Evolutionary conservation across 2,797 vertebrate species (phyloP).

Genomic region (Poecilia wingei): DNA sequence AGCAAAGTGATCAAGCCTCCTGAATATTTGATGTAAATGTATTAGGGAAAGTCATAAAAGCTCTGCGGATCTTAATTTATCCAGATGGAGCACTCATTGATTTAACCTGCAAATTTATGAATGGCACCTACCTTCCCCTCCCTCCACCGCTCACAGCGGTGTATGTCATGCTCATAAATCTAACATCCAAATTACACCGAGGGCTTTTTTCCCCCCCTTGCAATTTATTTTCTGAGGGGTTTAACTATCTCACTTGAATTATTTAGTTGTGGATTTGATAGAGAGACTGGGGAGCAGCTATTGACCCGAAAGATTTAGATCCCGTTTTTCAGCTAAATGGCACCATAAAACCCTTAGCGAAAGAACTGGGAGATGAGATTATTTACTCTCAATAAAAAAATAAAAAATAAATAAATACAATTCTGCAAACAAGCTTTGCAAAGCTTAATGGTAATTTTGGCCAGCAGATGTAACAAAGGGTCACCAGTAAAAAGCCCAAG

Average conservation of each 20-base stretch:
- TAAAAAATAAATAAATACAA: background rate
- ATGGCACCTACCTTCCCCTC: conserved; percentile 26
- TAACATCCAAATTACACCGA: conserved; percentile 57
- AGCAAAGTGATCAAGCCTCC: conserved; percentile 60
- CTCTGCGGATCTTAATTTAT: conserved; percentile 73
- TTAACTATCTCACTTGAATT: conserved; percentile 82
- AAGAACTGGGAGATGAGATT: conserved; percentile 57
- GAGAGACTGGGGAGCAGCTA: conserved; percentile 71
- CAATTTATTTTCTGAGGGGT: conserved; percentile 74
- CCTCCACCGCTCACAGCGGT: conserved; percentile 37
- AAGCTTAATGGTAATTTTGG: conserved; percentile 27
- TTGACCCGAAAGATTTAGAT: conserved; percentile 80
- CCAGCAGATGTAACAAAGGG: conserved; percentile 44
- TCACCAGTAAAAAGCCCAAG: conserved; percentile 42
- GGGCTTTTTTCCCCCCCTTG: conserved; percentile 32
- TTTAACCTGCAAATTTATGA: conserved; percentile 72
- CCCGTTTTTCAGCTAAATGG: conserved; percentile 76
- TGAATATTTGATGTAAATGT: conserved; percentile 80
- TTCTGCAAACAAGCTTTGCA: conserved; percentile 5
- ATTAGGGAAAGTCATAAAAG: conserved; percentile 74
- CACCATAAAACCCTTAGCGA: conserved; percentile 52
- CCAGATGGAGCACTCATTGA: conserved; percentile 69
- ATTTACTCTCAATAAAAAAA: conserved; percentile 49
- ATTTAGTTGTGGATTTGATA: conserved; percentile 78
- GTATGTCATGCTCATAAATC: conserved; percentile 58